These are phyloP conservation scores for Pionites leucogaster DNA, from an alignment of 2,113 vertebrate species.

Conservation along the genomic window DNA sequence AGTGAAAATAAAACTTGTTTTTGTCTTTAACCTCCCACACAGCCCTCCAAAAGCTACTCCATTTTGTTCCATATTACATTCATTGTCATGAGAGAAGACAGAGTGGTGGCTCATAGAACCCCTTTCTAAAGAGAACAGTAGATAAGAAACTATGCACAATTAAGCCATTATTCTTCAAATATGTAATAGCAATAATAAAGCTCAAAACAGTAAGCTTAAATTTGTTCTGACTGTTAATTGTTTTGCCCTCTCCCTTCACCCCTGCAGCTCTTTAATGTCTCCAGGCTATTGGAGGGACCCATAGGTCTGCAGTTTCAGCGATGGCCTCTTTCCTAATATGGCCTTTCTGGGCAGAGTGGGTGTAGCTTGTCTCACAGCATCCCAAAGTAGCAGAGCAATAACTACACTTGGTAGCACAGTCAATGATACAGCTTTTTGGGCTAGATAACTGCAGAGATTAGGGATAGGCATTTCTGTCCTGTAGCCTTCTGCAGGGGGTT, in stretches of 20 bases:
- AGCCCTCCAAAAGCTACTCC: neutral
- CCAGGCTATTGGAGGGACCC: neutral
- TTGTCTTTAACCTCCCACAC: neutral
- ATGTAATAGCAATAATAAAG: neutral
- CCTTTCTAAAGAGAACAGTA: neutral
- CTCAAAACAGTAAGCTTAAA: neutral
- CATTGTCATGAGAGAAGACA: neutral
- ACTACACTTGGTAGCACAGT: neutral
- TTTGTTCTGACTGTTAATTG: neutral
- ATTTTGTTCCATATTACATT: neutral
- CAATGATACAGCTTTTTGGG: neutral
- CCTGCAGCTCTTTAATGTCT: neutral
- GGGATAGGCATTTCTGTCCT: neutral
- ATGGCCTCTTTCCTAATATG: neutral
- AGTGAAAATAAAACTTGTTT: neutral
- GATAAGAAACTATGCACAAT: neutral
- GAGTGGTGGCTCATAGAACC: neutral
- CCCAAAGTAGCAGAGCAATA: neutral
- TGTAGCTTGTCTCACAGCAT: neutral
- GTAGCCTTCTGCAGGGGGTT: neutral
- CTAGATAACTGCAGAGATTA: neutral
- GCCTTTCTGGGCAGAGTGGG: accelerated
- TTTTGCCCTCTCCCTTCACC: neutral
- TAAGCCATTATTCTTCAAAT: neutral
- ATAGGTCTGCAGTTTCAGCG: neutral